A percentile compares a stretch with the other conserved stretches of the same genome.
These are phyloP conservation scores for Trichomalopsis sarcophagae DNA, from an alignment of 1,140 invertebrate species.

Conservation along the genomic window DNA sequence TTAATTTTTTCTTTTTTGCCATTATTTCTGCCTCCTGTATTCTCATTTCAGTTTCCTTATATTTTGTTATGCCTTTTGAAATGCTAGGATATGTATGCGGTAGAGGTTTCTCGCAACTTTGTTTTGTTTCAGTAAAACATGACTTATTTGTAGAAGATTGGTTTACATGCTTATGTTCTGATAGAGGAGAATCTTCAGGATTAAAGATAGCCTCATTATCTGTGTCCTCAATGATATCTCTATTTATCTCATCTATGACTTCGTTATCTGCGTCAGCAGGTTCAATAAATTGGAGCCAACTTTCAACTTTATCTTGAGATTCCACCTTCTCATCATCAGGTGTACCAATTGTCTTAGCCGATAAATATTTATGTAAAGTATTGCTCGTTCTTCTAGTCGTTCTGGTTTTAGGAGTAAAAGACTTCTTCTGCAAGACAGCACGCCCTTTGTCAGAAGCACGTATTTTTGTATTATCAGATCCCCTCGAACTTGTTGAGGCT, in stretches of 20 bases:
- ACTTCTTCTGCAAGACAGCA: background rate
- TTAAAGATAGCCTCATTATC: background rate
- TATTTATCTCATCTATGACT: background rate
- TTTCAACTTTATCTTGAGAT: conserved; percentile 42
- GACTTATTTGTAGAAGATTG: background rate
- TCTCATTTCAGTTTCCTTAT: conserved; percentile 9
- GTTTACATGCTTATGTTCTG: background rate
- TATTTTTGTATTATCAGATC: background rate
- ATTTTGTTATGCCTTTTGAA: background rate
- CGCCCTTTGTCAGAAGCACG: background rate
- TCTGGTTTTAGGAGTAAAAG: background rate
- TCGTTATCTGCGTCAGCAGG: background rate
- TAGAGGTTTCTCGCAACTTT: background rate
- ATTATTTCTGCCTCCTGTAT: conserved; percentile 20
- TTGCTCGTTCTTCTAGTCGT: conserved; percentile 8
- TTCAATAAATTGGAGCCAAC: conserved; percentile 46
- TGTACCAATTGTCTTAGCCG: background rate
- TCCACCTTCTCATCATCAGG: conserved; percentile 17
- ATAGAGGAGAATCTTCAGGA: background rate
- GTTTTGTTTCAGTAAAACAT: background rate
- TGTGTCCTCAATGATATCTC: background rate
- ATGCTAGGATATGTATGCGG: background rate
- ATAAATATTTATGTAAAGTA: conserved; percentile 30
- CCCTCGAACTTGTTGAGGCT: conserved; percentile 1
- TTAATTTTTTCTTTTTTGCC: conserved; percentile 34